Conservation (phyloP, 2,113 vertebrate genomes). For the Caranx ignobilis region DNA sequence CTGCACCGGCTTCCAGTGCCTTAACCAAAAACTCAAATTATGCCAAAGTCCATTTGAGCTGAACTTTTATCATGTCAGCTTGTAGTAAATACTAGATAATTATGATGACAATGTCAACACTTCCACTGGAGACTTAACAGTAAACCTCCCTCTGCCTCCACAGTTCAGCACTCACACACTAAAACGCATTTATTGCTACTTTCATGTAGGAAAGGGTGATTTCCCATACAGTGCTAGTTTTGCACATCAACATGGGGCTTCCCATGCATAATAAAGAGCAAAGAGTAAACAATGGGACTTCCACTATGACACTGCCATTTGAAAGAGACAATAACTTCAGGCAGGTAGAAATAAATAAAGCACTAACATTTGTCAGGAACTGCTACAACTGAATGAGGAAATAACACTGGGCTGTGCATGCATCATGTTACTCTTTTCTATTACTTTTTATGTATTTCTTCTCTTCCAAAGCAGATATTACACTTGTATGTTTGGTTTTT, state of each 20-base stretch:
- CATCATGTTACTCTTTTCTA: background rate
- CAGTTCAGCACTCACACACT: background rate
- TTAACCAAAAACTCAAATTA: background rate
- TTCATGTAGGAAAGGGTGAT: background rate
- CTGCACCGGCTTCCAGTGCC: background rate
- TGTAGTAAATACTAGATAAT: background rate
- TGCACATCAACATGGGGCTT: background rate
- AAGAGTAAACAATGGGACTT: background rate
- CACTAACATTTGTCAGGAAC: background rate
- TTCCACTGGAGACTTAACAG: background rate
- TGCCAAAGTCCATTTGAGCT: too few species aligned
- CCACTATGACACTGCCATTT: background rate
- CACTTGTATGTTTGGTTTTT: background rate
- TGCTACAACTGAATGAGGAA: background rate
- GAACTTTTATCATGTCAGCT: background rate
- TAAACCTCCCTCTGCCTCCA: background rate
- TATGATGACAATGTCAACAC: background rate
- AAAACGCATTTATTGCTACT: background rate
- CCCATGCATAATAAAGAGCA: slow-evolving; percentile 5
- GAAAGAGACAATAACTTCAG: slow-evolving; percentile 15
- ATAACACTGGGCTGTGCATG: background rate
- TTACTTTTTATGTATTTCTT: background rate
- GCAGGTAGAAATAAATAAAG: slow-evolving; percentile 1
- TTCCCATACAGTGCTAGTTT: slow-evolving; percentile 9
- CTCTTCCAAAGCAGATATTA: background rate